Evolutionary conservation across 2,113 vertebrate genomes (phyloP).

Genomic region (Hiodon tergisus): DNA sequence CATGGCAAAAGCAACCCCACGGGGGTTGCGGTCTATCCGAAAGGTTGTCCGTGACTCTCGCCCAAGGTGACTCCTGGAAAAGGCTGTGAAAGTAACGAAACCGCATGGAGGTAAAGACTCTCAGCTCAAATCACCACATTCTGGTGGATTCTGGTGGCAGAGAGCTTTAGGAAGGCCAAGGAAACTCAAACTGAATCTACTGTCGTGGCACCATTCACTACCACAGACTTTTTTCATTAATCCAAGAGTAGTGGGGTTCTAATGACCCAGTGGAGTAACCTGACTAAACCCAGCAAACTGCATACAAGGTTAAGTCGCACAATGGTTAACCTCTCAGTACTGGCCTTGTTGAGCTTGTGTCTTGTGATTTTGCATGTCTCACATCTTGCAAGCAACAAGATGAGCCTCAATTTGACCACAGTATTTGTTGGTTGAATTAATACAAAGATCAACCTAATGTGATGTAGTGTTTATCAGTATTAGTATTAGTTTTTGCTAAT

Average conservation of each 20-base stretch:
- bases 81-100: slow-evolving; percentile 34
- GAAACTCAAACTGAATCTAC: slow-evolving; percentile 30
- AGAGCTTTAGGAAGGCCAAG: slow-evolving; percentile 23
- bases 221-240: neutral
- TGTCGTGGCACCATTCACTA: slow-evolving; percentile 25
- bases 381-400: too few relatives aligned
- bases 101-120: slow-evolving; percentile 27
- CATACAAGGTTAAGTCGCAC: too few relatives aligned
- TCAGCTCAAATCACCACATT: neutral
- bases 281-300: neutral
- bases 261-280: neutral
- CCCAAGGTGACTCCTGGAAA: slow-evolving; percentile 35
- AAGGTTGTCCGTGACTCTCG: neutral
- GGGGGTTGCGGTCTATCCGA: too few relatives aligned
- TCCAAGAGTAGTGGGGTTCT: neutral
- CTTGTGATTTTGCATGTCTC: too few relatives aligned
- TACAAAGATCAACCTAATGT: too few relatives aligned
- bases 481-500: too few relatives aligned
- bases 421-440: too few relatives aligned
- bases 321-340: too few relatives aligned
- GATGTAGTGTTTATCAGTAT: too few relatives aligned
- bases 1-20: too few relatives aligned
- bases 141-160: slow-evolving; percentile 3
- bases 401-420: too few relatives aligned
- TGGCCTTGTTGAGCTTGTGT: too few relatives aligned